Evolutionary conservation across 2,888 invertebrate species (phyloP).

Genomic region (Nowickia ferox): DNA sequence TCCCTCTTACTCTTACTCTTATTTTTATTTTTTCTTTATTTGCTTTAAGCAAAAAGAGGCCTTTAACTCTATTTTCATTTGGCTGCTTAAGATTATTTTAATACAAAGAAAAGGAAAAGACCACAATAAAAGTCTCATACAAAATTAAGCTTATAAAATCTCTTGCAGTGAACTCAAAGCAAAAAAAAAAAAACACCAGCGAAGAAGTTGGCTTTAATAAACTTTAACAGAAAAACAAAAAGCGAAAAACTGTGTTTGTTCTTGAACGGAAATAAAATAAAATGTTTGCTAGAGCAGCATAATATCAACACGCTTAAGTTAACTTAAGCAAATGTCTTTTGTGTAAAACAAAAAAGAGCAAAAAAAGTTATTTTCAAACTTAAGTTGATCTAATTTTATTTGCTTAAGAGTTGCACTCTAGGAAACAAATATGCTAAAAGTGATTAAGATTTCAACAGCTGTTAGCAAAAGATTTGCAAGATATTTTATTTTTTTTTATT

Average conservation of each 20-base stretch:
- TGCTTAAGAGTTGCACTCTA: not conserved
- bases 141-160: conserved; percentile 51
- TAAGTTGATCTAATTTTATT: conserved; percentile 54
- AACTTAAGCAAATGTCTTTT: conserved; percentile 56
- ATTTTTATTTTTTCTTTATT: not conserved
- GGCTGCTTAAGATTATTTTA: conserved; percentile 51
- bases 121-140: conserved; percentile 17
- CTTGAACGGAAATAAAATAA: conserved; percentile 39
- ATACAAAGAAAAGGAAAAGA: conserved; percentile 41
- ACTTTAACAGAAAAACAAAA: conserved; percentile 24
- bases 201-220: conserved; percentile 47
- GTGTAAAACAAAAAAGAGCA: not conserved
- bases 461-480: conserved; percentile 61
- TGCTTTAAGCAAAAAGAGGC: conserved; percentile 33
- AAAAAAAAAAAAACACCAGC: not conserved
- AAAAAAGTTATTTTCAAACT: conserved; percentile 48
- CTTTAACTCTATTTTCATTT: conserved; percentile 39
- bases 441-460: conserved; percentile 71
- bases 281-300: conserved; percentile 32
- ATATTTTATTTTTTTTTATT: conserved; percentile 20
- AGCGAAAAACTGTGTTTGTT: conserved; percentile 18
- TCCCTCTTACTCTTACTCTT: conserved; percentile 31
- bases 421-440: conserved; percentile 40
- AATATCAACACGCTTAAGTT: conserved; percentile 58
- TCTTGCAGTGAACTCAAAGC: conserved; percentile 51